Evolutionary conservation across 2,113 vertebrate species (phyloP).

Genomic region (Megaceryle maxima): DNA sequence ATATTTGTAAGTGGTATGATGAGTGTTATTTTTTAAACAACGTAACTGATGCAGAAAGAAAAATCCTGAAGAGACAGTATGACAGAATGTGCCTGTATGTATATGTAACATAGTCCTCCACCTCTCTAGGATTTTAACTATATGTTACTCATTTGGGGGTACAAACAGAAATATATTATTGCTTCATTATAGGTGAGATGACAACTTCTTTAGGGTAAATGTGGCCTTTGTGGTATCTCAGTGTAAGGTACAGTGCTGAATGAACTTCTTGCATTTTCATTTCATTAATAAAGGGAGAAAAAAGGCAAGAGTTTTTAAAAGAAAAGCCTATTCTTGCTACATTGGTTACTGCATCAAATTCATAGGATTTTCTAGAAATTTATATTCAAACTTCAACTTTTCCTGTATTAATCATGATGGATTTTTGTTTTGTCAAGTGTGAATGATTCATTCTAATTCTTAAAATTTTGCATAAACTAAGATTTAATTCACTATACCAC

Average conservation of each 20-base stretch:
- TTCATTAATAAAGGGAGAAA: neutral
- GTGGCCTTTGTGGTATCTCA: neutral
- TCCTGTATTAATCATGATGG: neutral
- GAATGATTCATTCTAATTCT: neutral
- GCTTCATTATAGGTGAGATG: neutral
- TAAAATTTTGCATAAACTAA: neutral
- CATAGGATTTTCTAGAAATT: neutral
- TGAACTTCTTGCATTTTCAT: neutral
- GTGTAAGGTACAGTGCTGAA: neutral
- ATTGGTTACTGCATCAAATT: neutral
- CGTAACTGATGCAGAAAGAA: neutral
- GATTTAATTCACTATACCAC: neutral
- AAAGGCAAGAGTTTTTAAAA: neutral
- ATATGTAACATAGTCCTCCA: neutral
- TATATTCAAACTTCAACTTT: neutral
- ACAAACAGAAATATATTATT: neutral
- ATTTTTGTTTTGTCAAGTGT: neutral
- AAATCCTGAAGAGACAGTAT: neutral
- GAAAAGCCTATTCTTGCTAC: neutral
- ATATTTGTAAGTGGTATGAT: neutral
- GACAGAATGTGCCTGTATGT: fast-evolving
- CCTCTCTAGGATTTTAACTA: neutral
- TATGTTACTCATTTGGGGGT: neutral
- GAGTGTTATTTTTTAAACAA: neutral
- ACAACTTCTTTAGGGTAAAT: neutral